These are phyloP conservation scores for Macrosiphum euphorbiae DNA, from an alignment of 2,888 invertebrate species.

Conservation along the genomic window DNA sequence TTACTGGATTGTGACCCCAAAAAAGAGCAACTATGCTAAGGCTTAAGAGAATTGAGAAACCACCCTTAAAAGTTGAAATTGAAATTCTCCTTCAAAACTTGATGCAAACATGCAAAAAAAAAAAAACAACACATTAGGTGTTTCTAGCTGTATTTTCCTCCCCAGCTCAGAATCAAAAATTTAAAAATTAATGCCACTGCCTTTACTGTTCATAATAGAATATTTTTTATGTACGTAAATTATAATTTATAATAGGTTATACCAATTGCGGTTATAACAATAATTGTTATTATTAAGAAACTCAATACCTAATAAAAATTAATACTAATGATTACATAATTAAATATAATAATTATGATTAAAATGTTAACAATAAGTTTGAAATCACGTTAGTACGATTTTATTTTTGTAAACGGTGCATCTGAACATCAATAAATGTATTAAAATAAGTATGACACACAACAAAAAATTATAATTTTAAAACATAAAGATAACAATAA, in stretches of 20 bases:
- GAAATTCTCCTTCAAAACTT: not conserved
- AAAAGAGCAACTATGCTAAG: not conserved
- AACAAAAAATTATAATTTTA: not conserved
- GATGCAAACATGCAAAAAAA: not conserved
- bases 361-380: not conserved
- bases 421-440: not conserved
- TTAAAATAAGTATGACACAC: not conserved
- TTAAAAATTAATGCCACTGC: not conserved
- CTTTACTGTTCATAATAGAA: not conserved
- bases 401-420: not conserved
- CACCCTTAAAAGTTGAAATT: not conserved
- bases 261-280: too few species aligned
- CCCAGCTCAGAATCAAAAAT: not conserved
- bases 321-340: not conserved
- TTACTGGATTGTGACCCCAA: too few species aligned
- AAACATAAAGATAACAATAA: not conserved
- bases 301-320: not conserved
- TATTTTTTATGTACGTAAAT: not conserved
- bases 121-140: not conserved
- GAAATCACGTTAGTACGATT: not conserved
- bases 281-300: not conserved
- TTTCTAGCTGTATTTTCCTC: not conserved
- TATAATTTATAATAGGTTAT: not conserved
- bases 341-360: not conserved
- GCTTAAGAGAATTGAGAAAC: too few species aligned